A percentile compares a stretch with the other conserved stretches of the same genome.
Conservation (phyloP, 1,140 invertebrate genomes). For the Triops longicaudatus region DNA sequence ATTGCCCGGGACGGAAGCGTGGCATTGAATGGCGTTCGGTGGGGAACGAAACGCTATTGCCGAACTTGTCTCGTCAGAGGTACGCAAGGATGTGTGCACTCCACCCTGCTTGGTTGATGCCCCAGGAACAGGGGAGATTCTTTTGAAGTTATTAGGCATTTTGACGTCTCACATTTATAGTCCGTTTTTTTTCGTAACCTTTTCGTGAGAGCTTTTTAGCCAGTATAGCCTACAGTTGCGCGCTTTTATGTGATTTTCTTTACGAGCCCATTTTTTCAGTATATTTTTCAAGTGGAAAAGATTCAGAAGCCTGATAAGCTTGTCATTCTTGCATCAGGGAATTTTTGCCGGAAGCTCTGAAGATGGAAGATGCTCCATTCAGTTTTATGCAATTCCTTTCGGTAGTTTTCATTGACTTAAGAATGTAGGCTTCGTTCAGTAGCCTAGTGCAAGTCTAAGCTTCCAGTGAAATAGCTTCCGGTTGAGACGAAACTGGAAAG, state of each 20-base stretch:
- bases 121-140: neutral
- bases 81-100: conserved; percentile 1
- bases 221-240: neutral
- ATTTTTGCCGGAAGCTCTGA: neutral
- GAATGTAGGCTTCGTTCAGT: too few relatives aligned
- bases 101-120: neutral
- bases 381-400: too few relatives aligned
- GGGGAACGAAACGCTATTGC: neutral
- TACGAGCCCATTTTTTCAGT: neutral
- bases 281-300: neutral
- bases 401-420: too few relatives aligned
- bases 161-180: neutral
- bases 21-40: too few relatives aligned
- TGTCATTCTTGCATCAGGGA: neutral
- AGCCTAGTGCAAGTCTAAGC: too few relatives aligned
- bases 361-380: neutral
- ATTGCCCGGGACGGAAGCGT: too few relatives aligned
- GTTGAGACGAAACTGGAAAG: too few relatives aligned
- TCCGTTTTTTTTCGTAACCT: neutral
- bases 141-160: conserved; percentile 9
- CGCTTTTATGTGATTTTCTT: neutral
- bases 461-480: too few relatives aligned
- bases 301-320: neutral
- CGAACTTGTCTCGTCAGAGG: conserved; percentile 10
- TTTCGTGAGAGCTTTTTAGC: neutral